A percentile compares a stretch with the other conserved stretches of the same genome.
Evolutionary conservation across 2,888 invertebrate species (phyloP).

Genomic region (Dolichopus griseipennis): DNA sequence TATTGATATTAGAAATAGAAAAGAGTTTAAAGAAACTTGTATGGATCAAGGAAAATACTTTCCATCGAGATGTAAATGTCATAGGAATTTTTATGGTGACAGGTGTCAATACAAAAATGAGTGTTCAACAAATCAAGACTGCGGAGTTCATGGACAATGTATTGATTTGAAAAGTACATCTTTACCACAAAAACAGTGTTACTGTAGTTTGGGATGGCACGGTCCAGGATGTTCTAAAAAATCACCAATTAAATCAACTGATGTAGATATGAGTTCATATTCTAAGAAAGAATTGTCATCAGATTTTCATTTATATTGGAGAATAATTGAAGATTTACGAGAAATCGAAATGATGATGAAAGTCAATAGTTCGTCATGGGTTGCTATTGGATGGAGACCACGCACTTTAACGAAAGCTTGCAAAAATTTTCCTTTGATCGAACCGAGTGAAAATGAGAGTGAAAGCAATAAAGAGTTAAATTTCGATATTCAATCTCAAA

Average conservation of each 20-base stretch:
- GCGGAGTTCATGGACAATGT: constrained; percentile 79
- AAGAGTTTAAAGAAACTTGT: constrained; percentile 73
- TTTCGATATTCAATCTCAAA: constrained; percentile 34
- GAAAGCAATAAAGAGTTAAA: constrained; percentile 18
- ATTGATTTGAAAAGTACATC: constrained; percentile 71
- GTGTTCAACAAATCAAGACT: constrained; percentile 75
- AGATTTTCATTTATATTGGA: constrained; percentile 74
- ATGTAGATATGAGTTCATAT: constrained; percentile 63
- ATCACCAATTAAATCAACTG: constrained; percentile 64
- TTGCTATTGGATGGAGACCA: constrained; percentile 87
- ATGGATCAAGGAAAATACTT: constrained; percentile 75
- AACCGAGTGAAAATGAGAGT: constrained; percentile 37
- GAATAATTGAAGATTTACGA: constrained; percentile 67
- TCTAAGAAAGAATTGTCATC: constrained; percentile 62
- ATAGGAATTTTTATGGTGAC: constrained; percentile 69
- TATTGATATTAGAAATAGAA: constrained; percentile 71
- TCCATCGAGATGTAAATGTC: constrained; percentile 70
- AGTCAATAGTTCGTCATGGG: constrained; percentile 82
- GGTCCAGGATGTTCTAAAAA: constrained; percentile 75
- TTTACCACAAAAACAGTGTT: constrained; percentile 75
- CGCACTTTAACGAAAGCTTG: constrained; percentile 62
- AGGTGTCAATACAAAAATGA: constrained; percentile 85
- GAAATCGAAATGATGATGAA: constrained; percentile 82
- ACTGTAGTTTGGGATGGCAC: constrained; percentile 82
- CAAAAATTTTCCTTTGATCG: constrained; percentile 67